Base-by-base conservation (phyloP, 2,797 vertebrate genomes). In the Sylvilagus floridanus region DNA sequence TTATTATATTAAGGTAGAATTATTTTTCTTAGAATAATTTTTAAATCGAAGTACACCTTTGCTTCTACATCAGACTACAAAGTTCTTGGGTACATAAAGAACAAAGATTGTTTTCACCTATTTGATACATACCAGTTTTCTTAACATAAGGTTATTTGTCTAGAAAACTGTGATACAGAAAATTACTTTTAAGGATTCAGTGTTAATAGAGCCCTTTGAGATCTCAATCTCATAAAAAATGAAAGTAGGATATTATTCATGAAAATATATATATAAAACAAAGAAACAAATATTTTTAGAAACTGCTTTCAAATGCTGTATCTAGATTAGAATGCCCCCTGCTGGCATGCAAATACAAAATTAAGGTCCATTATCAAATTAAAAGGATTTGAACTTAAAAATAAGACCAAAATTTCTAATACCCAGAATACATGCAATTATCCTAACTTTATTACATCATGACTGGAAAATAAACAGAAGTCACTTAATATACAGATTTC, bases 311-410 rank as follows among this genome's bases (percentile, higher is more conserved):
- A 95, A 98, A 91, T 87, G 35, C 1, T 95, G 76, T 63, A 88
- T 88, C 94, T 97, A 95, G 96, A 95, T 73, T 93, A 92, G 87
- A 97, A 97, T 97, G 96, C 87, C 97, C 96, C 96, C 96, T 97
- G 94, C 96, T 97, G 96, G 96, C 78, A 94, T 77, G 50, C 12
- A 92, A 73, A 81, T 68, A 92, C 69, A 93, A 69, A 95, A 95
- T 68, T 0, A 42, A 17, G 14, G 57, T 88, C 35, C 76, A 47
- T 35, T 85, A 75, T n/a, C 7, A 88, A 89, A 86, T 82, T 21
- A 60, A 85, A 83, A 81, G 37, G 0, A 22, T 0, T 57, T 30
- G 7, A 82, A 75, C 62, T 71, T 50, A 82, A 87, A 69, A 19
- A 72, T 3, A 66, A 90, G 88, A 66, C 32, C 14, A 90, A 7